Evolutionary conservation across 2,888 invertebrate genomes (phyloP), one percentile per base, ranked within the genome.

Genomic region (Athalia rosae): DNA sequence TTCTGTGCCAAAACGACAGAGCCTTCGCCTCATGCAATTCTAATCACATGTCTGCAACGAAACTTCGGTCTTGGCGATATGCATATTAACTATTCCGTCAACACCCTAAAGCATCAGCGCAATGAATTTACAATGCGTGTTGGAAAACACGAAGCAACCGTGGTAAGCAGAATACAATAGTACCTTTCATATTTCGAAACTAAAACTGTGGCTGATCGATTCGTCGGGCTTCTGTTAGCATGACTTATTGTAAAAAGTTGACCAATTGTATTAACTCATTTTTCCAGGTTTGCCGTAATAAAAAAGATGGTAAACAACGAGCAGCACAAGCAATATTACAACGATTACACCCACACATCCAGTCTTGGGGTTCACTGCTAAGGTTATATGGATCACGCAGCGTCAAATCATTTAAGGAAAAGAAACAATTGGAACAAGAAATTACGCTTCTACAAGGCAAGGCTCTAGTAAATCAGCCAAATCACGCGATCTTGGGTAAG

Each of bases 1-100:
- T 95, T 99, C 90, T 99, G 98, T 90, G 95, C 95, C n/a, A 97
- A 97, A 89, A 97, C 98, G 0, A 98, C 98, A 67, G 98, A 99
- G 90, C 98, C 98, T 0, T 95, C 96, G 8, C 99, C 99, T 0
- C 98, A 97, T 91, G 96, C 97, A 83, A 96, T 99, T 81, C 92
- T 99, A 76, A 91, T 97, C 66, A 98, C 98, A 4, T 98, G 98
- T 87, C 92, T 98, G 79, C 95, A 97, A 88, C 91, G 98, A 82
- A 98, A 99, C 91, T 97, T 96, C 90, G 98, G 98, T 50, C 93
- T 97, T 79, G 96, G 95, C 53, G 97, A 98, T 90, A 94, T 97
- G 64, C 94, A 97, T 86, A 96, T 98, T 79, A 93, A 95, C 83
- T 96, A 96, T 83, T 95, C 96, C 87, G 95, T 97, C 82, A 96